Evolutionary conservation across 2,888 invertebrate species (phyloP).

Genomic region (Rhodophaea formosa): DNA sequence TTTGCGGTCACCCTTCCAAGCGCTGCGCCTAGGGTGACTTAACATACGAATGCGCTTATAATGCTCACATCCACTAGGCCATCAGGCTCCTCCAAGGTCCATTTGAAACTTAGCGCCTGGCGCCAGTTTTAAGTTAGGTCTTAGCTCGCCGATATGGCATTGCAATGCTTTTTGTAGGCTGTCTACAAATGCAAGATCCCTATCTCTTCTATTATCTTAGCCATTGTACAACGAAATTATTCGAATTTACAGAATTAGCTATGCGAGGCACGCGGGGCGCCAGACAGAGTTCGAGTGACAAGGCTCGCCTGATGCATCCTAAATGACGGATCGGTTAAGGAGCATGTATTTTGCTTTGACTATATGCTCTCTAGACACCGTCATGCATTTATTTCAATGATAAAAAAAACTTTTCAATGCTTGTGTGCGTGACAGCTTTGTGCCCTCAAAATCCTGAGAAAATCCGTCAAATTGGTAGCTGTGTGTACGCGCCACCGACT

Average conservation of each 20-base stretch:
- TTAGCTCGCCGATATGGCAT: not conserved
- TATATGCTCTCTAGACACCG: too few relatives aligned
- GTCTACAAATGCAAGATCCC: not conserved
- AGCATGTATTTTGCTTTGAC: not conserved
- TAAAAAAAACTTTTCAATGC: too few relatives aligned
- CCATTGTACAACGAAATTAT: conserved; percentile 3
- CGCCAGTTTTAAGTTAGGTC: not conserved
- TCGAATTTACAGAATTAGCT: conserved; percentile 20
- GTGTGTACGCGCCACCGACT: too few relatives aligned
- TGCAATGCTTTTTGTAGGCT: not conserved
- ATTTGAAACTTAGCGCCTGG: not conserved
- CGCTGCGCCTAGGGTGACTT: too few relatives aligned
- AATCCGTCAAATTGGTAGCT: too few relatives aligned
- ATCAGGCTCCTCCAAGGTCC: too few relatives aligned
- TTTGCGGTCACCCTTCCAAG: too few relatives aligned
- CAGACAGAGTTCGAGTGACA: conserved; percentile 46
- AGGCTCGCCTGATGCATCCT: conserved; percentile 38
- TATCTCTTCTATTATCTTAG: not conserved
- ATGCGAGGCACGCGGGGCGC: conserved; percentile 44
- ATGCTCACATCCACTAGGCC: too few relatives aligned
- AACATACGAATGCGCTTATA: too few relatives aligned
- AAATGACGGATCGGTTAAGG: conserved; percentile 24
- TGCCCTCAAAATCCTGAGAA: too few relatives aligned
- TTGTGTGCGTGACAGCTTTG: too few relatives aligned
- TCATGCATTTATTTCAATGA: too few relatives aligned